Percentiles rank a stretch among this genome's conserved stretches.
Conservation (phyloP, 1,140 invertebrate species). For the Cotesia chilonis region DNA sequence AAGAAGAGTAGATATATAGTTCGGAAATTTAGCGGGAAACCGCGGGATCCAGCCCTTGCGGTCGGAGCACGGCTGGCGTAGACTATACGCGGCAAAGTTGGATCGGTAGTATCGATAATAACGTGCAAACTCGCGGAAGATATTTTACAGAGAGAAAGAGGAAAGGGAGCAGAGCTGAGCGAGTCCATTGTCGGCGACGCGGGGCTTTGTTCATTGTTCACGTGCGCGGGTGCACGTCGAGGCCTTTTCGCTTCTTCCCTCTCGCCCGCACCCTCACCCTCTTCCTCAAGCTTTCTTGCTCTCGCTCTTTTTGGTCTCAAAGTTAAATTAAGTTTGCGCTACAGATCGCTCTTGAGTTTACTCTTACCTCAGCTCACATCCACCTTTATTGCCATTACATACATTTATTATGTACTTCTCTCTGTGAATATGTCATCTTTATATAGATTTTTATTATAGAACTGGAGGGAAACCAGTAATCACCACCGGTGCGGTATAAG, state of each 20-base stretch:
- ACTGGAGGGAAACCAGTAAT: too few relatives aligned
- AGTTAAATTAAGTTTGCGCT: constrained; percentile 38
- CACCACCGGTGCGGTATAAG: background rate
- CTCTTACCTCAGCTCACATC: background rate
- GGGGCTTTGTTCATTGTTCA: constrained; percentile 39
- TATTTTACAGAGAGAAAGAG: constrained; percentile 4
- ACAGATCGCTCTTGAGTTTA: constrained; percentile 16
- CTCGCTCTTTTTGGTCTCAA: constrained; percentile 14
- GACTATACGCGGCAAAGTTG: too few relatives aligned
- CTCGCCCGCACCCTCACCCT: background rate
- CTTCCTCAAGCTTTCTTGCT: background rate
- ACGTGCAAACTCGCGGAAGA: constrained; percentile 23
- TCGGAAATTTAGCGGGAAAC: too few relatives aligned
- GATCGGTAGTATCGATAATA: constrained; percentile 23
- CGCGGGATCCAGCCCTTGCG: too few relatives aligned
- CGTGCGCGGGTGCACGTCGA: background rate
- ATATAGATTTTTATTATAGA: constrained; percentile 4
- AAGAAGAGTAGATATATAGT: too few relatives aligned
- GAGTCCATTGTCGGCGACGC: constrained; percentile 34
- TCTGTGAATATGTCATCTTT: constrained; percentile 3
- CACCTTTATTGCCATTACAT: constrained; percentile 17
- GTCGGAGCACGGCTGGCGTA: too few relatives aligned
- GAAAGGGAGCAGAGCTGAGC: constrained; percentile 13
- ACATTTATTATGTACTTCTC: background rate
- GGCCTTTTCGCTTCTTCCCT: background rate